Evolutionary conservation across 2,888 invertebrate genomes (phyloP).

Genomic region (Anodontia alba): DNA sequence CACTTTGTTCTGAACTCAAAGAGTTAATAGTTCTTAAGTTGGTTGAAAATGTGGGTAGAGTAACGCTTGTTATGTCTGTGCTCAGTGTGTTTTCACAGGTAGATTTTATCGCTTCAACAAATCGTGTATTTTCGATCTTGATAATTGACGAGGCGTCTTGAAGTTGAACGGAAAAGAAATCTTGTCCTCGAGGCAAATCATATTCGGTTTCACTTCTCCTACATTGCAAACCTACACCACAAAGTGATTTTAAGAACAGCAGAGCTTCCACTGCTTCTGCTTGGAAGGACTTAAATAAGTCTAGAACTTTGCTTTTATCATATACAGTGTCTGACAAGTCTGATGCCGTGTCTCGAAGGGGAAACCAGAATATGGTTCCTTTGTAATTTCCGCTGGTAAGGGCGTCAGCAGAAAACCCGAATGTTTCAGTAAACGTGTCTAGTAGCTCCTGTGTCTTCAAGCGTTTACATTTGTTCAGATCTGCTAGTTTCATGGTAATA

Average conservation of each 20-base stretch:
- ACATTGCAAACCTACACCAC: conserved; percentile 68
- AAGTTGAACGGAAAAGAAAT: conserved; percentile 6
- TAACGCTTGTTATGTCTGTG: neutral
- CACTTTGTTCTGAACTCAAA: neutral
- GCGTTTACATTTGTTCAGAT: conserved; percentile 25
- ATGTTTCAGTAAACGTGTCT: conserved; percentile 63
- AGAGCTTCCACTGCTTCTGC: conserved; percentile 74
- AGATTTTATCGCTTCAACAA: neutral
- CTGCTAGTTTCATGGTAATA: conserved; percentile 17
- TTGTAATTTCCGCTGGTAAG: conserved; percentile 62
- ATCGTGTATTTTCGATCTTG: neutral
- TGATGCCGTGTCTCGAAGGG: conserved; percentile 70
- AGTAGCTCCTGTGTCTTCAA: conserved; percentile 24
- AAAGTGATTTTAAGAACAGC: conserved; percentile 77
- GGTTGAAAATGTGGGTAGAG: conserved; percentile 12
- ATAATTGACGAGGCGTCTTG: neutral
- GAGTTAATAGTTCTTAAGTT: neutral
- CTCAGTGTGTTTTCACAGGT: neutral
- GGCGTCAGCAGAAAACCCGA: conserved; percentile 56
- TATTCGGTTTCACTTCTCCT: neutral
- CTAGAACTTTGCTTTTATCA: conserved; percentile 62
- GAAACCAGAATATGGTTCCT: conserved; percentile 81
- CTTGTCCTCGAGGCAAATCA: conserved; percentile 10
- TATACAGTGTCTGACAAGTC: conserved; percentile 73
- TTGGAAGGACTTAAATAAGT: conserved; percentile 72